These are phyloP conservation scores for Ambastaia sidthimunki DNA, from an alignment of 2,797 vertebrate genomes.

Conservation along the genomic window DNA sequence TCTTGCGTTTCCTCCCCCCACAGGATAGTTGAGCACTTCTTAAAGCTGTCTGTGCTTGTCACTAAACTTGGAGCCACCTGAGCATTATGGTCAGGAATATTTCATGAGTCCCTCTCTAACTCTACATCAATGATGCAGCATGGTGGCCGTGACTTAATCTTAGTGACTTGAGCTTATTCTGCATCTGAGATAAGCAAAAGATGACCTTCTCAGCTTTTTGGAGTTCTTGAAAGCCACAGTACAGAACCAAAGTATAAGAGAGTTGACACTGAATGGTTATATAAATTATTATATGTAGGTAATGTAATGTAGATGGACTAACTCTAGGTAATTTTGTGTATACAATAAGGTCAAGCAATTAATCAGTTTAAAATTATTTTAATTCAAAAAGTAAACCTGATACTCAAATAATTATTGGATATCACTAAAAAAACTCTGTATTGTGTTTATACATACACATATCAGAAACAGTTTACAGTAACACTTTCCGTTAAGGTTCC, in stretches of 20 bases:
- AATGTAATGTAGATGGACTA: neutral
- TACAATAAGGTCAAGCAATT: too few species aligned
- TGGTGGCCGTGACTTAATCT: constrained; percentile 62
- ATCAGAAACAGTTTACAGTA: too few species aligned
- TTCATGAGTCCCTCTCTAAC: constrained; percentile 72
- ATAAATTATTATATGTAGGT: neutral
- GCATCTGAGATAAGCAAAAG: constrained; percentile 5
- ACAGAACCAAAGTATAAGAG: neutral
- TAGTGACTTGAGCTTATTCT: constrained; percentile 56
- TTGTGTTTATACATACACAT: too few species aligned
- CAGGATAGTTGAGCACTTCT: constrained; percentile 54
- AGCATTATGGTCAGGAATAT: constrained; percentile 74
- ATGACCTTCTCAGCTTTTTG: neutral
- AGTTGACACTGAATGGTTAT: neutral
- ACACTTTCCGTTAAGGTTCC: too few species aligned
- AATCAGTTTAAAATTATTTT: neutral
- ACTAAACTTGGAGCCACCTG: constrained; percentile 64
- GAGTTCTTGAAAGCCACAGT: neutral
- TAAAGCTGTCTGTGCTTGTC: constrained; percentile 50
- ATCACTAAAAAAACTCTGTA: neutral
- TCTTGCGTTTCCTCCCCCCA: constrained; percentile 52
- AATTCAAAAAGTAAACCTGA: neutral
- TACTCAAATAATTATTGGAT: neutral
- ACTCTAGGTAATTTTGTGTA: too few species aligned
- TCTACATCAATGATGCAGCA: constrained; percentile 76